A percentile compares a stretch with the other conserved stretches of the same genome.
These are phyloP conservation scores for Picus viridis DNA, from an alignment of 2,797 vertebrate species.

Conservation along the genomic window DNA sequence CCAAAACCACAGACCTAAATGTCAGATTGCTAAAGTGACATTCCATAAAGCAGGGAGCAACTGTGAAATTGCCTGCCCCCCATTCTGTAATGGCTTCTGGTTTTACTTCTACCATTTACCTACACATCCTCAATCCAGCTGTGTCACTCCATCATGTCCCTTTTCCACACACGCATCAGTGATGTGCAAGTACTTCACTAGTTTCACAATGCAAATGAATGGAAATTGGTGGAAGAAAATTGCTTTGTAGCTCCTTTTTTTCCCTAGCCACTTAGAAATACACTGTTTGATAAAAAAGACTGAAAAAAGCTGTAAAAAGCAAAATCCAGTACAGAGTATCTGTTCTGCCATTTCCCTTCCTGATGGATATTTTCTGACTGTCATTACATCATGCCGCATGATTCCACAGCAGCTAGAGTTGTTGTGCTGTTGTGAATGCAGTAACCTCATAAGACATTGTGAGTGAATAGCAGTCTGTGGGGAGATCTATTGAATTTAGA, in stretches of 20 bases:
- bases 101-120: not conserved
- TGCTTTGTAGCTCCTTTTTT: not conserved
- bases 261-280: not conserved
- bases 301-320: not conserved
- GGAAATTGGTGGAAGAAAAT: not conserved
- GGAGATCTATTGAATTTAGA: not conserved
- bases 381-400: not conserved
- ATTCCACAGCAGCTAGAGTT: not conserved
- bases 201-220: not conserved
- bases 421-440: not conserved
- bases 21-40: not conserved
- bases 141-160: not conserved
- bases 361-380: not conserved
- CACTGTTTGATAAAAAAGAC: not conserved
- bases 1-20: not conserved
- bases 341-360: not conserved
- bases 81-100: not conserved
- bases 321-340: not conserved
- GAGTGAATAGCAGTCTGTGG: not conserved
- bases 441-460: not conserved
- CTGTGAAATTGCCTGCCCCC: not conserved
- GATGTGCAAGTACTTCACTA: not conserved
- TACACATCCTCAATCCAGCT: not conserved
- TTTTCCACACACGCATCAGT: not conserved
- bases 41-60: not conserved